Evolutionary conservation across 1,140 invertebrate genomes (phyloP).

Genomic region (Zophobas morio): DNA sequence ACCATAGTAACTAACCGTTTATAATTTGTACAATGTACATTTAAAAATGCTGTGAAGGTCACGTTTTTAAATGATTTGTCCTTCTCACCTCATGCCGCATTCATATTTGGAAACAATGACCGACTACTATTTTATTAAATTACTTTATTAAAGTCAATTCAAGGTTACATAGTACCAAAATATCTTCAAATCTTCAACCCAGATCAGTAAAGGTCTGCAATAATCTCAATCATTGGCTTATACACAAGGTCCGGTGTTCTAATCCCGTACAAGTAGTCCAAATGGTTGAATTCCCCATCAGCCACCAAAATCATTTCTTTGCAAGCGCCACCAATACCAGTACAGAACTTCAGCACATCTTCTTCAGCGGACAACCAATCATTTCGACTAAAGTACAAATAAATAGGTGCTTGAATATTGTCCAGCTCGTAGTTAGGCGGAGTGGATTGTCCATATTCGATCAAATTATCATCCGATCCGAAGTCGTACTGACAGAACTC

Average conservation of each 20-base stretch:
- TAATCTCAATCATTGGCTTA: conserved; percentile 48
- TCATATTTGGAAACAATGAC: too few species aligned
- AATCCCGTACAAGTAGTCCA: conserved; percentile 55
- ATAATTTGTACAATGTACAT: too few species aligned
- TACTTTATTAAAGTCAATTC: too few species aligned
- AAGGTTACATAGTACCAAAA: background rate
- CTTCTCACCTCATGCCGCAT: too few species aligned
- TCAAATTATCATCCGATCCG: conserved; percentile 55
- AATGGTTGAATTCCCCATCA: conserved; percentile 59
- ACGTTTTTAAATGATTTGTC: too few species aligned
- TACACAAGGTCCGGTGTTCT: conserved; percentile 53
- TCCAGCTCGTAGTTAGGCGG: conserved; percentile 71
- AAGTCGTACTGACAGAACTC: conserved; percentile 75
- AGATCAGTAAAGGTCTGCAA: conserved; percentile 1
- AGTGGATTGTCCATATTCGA: conserved; percentile 42
- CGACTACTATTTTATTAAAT: too few species aligned
- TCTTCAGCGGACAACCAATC: conserved; percentile 65
- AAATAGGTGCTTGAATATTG: conserved; percentile 73
- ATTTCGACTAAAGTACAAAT: conserved; percentile 70
- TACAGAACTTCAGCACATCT: conserved; percentile 63
- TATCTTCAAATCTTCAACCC: conserved; percentile 9
- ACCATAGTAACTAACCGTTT: too few species aligned
- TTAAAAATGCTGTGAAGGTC: too few species aligned
- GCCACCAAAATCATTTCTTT: conserved; percentile 67
- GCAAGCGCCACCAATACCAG: conserved; percentile 67